Evolutionary conservation across 2,113 vertebrate genomes (phyloP).

Genomic region (Xyrauchen texanus): DNA sequence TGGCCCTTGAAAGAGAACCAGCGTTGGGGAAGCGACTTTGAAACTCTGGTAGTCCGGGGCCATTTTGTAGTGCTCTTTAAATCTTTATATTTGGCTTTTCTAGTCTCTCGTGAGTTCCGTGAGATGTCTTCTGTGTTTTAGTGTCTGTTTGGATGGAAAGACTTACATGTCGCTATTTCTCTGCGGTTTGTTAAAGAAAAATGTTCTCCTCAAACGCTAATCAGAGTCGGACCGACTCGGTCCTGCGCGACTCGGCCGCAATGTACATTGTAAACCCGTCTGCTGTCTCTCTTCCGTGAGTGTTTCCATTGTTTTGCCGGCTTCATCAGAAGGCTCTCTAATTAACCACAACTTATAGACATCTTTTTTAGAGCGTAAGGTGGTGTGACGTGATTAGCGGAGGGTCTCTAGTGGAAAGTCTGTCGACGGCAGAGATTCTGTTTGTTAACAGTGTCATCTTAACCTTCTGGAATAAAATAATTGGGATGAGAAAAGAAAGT

Average conservation of each 20-base stretch:
- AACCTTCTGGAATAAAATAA: constrained; percentile 44
- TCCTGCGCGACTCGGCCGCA: constrained; percentile 44
- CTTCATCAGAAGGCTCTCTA: constrained; percentile 50
- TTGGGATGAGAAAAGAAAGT: constrained; percentile 36
- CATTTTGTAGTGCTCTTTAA: neutral
- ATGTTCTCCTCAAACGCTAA: constrained; percentile 52
- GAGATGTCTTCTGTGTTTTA: constrained; percentile 33
- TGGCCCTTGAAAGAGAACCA: no score
- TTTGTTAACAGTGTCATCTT: constrained; percentile 41
- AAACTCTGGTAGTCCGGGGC: no score
- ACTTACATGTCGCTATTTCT: constrained; percentile 46
- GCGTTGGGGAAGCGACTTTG: no score
- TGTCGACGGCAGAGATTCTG: neutral
- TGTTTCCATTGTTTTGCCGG: constrained; percentile 43
- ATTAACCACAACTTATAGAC: constrained; percentile 55
- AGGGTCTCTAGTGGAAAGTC: constrained; percentile 27
- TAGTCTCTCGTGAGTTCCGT: constrained; percentile 4
- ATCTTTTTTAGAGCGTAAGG: constrained; percentile 34
- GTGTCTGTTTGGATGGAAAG: constrained; percentile 42
- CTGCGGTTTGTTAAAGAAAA: constrained; percentile 54
- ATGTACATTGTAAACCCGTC: constrained; percentile 39
- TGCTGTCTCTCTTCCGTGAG: constrained; percentile 14
- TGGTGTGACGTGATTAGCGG: constrained; percentile 4
- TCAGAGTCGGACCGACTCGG: constrained; percentile 57
- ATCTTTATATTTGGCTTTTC: neutral